A percentile compares a stretch with the other conserved stretches of the same genome.
Conservation (phyloP, 1,140 invertebrate species). For the Bombus vancouverensis region DNA sequence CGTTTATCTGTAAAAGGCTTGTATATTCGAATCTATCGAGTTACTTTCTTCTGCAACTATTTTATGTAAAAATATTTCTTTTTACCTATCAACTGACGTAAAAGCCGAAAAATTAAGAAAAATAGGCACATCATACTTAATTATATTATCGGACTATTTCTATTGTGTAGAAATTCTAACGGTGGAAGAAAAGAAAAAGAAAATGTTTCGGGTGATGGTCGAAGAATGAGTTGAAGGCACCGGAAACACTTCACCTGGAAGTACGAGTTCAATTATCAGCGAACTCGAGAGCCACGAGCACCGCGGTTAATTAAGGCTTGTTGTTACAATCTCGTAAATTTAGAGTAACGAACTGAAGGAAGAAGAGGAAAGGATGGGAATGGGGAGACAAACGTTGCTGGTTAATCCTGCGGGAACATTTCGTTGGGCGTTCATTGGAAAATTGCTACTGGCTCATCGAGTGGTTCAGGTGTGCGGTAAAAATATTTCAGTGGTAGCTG, state of each 20-base stretch:
- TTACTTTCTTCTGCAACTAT: no score
- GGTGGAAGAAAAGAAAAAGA: not conserved
- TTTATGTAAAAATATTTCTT: no score
- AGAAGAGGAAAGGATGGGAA: not conserved
- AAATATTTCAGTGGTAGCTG: not conserved
- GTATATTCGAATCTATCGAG: no score
- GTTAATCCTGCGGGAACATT: not conserved
- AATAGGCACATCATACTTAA: no score
- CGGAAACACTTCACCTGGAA: conserved; percentile 31
- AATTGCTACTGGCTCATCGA: conserved; percentile 1
- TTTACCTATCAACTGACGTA: no score
- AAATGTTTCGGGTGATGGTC: not conserved
- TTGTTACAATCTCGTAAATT: conserved; percentile 48
- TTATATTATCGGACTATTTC: not conserved
- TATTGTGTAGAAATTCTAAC: not conserved
- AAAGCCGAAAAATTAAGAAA: no score
- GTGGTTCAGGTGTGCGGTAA: not conserved
- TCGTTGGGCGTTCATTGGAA: not conserved
- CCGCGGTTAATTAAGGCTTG: conserved; percentile 59
- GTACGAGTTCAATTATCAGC: conserved; percentile 61
- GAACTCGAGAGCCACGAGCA: conserved; percentile 33
- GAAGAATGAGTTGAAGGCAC: not conserved
- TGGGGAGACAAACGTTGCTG: not conserved
- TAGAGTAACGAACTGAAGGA: not conserved
- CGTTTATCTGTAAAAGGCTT: no score